These are phyloP conservation scores for Dioctria rufipes DNA, from an alignment of 2,888 invertebrate species.

Conservation along the genomic window DNA sequence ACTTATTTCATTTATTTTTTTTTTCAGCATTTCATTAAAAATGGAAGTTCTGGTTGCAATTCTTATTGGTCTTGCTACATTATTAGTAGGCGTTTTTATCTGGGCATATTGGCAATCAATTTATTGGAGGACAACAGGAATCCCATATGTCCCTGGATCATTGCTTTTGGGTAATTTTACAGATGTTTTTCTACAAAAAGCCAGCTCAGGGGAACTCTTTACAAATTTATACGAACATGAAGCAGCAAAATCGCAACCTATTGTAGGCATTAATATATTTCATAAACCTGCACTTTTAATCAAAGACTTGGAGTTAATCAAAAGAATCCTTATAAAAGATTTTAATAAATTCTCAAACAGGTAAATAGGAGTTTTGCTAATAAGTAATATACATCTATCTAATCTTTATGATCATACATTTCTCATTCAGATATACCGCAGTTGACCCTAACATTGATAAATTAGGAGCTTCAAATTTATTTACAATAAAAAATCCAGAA, in stretches of 20 bases:
- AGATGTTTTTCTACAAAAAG: background rate
- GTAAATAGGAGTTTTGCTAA: slow-evolving; percentile 41
- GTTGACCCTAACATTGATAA: slow-evolving; percentile 67
- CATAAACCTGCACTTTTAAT: slow-evolving; percentile 71
- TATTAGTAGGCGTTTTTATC: background rate
- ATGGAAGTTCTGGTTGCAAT: background rate
- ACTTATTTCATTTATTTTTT: no score
- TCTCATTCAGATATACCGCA: slow-evolving; percentile 54
- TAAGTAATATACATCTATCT: background rate
- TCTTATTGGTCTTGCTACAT: background rate
- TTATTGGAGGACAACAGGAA: background rate
- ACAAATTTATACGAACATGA: slow-evolving; percentile 68
- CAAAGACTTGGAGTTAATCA: slow-evolving; percentile 71
- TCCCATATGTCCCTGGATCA: background rate
- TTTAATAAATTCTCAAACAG: slow-evolving; percentile 71
- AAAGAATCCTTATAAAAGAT: slow-evolving; percentile 71
- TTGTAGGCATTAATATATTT: slow-evolving; percentile 70
- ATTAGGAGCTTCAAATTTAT: slow-evolving; percentile 70
- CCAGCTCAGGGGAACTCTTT: slow-evolving; percentile 63
- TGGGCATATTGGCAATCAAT: background rate
- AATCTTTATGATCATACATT: background rate
- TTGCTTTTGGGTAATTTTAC: background rate
- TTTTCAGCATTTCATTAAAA: background rate
- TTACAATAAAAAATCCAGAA: slow-evolving; percentile 70
- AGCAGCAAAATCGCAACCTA: slow-evolving; percentile 62